These are phyloP conservation scores for Sipha flava DNA, from an alignment of 1,140 invertebrate genomes.

Conservation along the genomic window DNA sequence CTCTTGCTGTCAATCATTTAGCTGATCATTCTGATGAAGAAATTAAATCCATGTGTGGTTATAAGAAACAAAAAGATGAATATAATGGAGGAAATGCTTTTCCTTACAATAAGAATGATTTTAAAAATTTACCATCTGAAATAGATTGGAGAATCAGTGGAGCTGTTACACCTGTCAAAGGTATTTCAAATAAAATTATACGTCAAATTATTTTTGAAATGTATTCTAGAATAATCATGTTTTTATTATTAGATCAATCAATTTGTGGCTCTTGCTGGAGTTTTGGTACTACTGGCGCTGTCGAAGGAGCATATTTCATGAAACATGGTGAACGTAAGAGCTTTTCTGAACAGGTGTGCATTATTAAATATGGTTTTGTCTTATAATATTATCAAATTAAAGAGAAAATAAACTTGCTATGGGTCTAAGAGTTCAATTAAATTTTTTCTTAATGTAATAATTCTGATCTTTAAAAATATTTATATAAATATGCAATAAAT, in stretches of 20 bases:
- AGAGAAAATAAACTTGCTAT: no score
- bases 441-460: no score
- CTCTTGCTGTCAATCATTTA: constrained; percentile 76
- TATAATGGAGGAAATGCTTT: constrained; percentile 66
- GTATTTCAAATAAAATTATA: constrained; percentile 47
- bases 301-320: constrained; percentile 85
- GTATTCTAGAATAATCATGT: no score
- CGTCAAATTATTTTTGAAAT: no score
- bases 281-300: constrained; percentile 85
- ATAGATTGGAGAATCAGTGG: constrained; percentile 86
- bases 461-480: no score
- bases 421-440: no score
- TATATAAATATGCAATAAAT: no score
- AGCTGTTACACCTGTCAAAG: constrained; percentile 89
- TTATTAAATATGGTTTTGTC: no score
- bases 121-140: constrained; percentile 52
- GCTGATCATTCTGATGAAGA: constrained; percentile 74
- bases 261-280: constrained; percentile 96
- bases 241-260: constrained; percentile 63
- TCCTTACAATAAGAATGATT: constrained; percentile 52
- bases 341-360: constrained; percentile 67
- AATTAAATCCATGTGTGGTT: constrained; percentile 68
- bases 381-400: no score
- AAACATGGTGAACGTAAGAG: constrained; percentile 63
- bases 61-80: constrained; percentile 38